Base-by-base conservation (phyloP, 2,113 vertebrate genomes). In the Crocuta crocuta region DNA sequence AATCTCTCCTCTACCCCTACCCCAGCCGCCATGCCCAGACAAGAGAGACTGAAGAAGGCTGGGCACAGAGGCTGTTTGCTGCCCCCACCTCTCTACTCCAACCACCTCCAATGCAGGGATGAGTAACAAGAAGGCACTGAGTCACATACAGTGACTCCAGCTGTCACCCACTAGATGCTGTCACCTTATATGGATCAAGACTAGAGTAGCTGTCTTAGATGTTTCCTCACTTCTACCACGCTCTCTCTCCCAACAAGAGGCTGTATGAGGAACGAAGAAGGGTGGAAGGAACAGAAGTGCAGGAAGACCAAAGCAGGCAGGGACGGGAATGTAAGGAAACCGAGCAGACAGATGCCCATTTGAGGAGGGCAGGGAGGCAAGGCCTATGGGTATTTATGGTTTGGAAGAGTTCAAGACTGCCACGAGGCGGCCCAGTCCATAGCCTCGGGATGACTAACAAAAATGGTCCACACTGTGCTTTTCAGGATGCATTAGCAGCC, bases 401-500 rank as follows among this genome's bases (percentile, higher is more conserved):
- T 10, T 21, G 28, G 12, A 96, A 39, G n/a, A n/a, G 4, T 85
- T 83, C 48, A 48, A 89, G 65, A 39, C 16, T 71, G 58, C 43
- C 16, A 28, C 7, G 31, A 50, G 33, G 45, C 63, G 43, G 19
- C 17, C 82, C 35, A 76, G 94, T 78, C 87, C 92, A 74, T 1
- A 50, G 84, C 88, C 73, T 94, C 35, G 45, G 68, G 61, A 94
- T 96, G 94, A 95, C 71, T 82, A 79, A 97, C 26, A 66, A 79
- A 86, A 94, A 79, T 10, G 26, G 73, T 50, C 48, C 35, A 19
- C 71, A 43, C 15, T 63, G 63, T 12, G 17, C 53, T 81, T 86
- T 91, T 96, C 74, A 80, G 88, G 94, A 97, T 92, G 53, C 96
- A 98, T 98, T 96, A 97, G 91, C 89, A 85, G 70, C 43, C 80